These are phyloP conservation scores for Zygothrica quintamaculata DNA, from an alignment of 2,888 invertebrate genomes.

Conservation along the genomic window DNA sequence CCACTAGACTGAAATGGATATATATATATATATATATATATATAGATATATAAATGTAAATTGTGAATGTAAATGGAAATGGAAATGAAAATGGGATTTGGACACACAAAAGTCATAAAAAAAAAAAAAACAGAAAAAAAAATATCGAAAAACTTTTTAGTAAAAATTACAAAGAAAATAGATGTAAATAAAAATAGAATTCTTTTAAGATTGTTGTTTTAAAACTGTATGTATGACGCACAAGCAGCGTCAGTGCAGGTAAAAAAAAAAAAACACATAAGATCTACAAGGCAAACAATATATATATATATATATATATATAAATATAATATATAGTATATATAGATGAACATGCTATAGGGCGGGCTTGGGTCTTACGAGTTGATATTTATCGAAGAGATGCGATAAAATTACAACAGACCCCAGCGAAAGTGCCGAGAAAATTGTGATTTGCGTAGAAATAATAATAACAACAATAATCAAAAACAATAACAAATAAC, in stretches of 20 bases:
- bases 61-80: slow-evolving; percentile 16
- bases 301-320: slow-evolving; percentile 8
- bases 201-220: slow-evolving; percentile 25
- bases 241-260: slow-evolving; percentile 41
- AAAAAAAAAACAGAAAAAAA: too few relatives aligned
- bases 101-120: slow-evolving; percentile 11
- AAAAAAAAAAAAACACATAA: slow-evolving; percentile 13
- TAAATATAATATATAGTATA: slow-evolving; percentile 13
- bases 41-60: slow-evolving; percentile 20
- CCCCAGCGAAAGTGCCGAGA: slow-evolving; percentile 55
- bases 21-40: too few relatives aligned
- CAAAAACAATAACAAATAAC: slow-evolving; percentile 20
- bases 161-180: slow-evolving; percentile 45
- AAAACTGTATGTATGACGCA: slow-evolving; percentile 46
- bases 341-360: slow-evolving; percentile 15
- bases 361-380: slow-evolving; percentile 60
- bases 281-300: slow-evolving; percentile 32
- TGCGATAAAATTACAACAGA: slow-evolving; percentile 68
- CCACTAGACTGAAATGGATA: slow-evolving; percentile 12
- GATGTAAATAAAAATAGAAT: slow-evolving; percentile 38
- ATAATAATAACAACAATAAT: slow-evolving; percentile 31
- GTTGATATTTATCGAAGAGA: slow-evolving; percentile 55
- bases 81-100: slow-evolving; percentile 16
- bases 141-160: too few relatives aligned
- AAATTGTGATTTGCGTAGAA: slow-evolving; percentile 39